These are phyloP conservation scores for Drosophila novamexicana DNA, from an alignment of 1,140 invertebrate genomes.

Conservation along the genomic window DNA sequence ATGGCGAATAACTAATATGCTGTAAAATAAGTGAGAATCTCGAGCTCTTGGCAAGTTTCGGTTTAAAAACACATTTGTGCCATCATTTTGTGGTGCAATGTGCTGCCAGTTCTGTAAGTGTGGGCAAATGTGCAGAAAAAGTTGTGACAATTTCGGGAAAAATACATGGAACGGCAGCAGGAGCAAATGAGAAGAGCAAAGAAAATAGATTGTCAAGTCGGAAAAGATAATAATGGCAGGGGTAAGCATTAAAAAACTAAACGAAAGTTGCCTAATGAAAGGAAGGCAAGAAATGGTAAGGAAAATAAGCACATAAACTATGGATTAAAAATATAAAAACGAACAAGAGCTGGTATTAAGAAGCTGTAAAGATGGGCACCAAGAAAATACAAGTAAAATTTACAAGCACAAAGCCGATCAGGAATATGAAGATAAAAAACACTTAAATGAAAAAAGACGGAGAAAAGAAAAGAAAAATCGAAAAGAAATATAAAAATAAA, in stretches of 20 bases:
- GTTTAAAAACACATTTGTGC: slow-evolving; percentile 78
- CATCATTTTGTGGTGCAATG: slow-evolving; percentile 49
- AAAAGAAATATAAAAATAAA: neutral
- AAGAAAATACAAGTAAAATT: neutral
- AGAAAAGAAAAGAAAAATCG: neutral
- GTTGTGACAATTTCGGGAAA: slow-evolving; percentile 20
- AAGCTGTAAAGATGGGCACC: neutral
- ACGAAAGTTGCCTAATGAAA: slow-evolving; percentile 19
- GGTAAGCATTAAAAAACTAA: neutral
- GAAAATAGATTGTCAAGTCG: neutral
- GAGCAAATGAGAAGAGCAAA: neutral
- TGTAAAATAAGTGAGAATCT: slow-evolving; percentile 77
- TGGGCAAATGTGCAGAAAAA: slow-evolving; percentile 18
- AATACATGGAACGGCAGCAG: neutral
- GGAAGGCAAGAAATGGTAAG: neutral
- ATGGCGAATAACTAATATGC: slow-evolving; percentile 81
- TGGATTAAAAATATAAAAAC: neutral
- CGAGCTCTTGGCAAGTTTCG: slow-evolving; percentile 53
- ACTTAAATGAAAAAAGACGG: neutral
- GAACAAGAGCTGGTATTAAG: neutral
- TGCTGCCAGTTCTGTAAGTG: slow-evolving; percentile 2
- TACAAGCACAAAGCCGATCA: neutral
- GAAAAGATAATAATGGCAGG: neutral
- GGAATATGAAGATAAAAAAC: neutral
- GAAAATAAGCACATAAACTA: neutral